Conservation (phyloP, 2,113 vertebrate genomes). For the Alethe diademata region DNA sequence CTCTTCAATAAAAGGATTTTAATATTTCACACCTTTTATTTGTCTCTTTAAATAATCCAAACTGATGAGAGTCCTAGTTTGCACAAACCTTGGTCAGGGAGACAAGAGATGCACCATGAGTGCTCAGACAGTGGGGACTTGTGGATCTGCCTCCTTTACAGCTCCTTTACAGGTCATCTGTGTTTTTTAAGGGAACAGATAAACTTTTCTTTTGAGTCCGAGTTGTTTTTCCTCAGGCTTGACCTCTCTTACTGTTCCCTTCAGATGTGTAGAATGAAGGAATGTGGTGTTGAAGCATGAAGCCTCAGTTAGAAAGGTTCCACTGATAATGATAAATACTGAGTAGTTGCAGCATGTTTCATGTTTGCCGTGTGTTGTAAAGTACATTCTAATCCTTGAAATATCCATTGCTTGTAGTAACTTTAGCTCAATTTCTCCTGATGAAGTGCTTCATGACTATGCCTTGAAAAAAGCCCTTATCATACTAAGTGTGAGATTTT, state of each 20-base stretch:
- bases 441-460: neutral
- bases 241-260: neutral
- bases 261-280: neutral
- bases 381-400: neutral
- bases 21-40: neutral
- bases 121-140: accelerated
- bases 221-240: neutral
- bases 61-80: neutral
- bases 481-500: neutral
- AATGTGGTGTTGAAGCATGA: neutral
- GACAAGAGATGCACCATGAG: neutral
- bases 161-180: neutral
- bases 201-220: neutral
- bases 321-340: neutral
- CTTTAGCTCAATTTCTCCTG: neutral
- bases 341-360: neutral
- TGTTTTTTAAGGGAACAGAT: neutral
- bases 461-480: neutral
- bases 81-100: neutral
- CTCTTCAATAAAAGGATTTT: neutral
- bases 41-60: neutral
- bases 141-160: neutral
- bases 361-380: neutral
- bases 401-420: neutral
- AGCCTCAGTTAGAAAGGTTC: neutral